Conservation (phyloP, 1,140 invertebrate genomes). For the Proales similis region DNA sequence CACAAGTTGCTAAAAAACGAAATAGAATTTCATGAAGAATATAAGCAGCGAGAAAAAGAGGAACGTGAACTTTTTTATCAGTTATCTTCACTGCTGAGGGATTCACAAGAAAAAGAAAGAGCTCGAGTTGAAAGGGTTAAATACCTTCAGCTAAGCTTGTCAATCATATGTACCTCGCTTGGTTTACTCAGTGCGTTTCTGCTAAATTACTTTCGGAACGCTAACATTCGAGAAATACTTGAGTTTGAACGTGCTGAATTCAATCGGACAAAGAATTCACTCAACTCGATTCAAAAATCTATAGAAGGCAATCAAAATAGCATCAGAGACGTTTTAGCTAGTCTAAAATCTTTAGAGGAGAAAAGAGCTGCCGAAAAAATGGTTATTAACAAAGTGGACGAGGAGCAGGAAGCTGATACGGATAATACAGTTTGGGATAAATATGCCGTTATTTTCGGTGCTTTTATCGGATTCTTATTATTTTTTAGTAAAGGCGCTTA, state of each 20-base stretch:
- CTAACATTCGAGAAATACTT: slow-evolving; percentile 24
- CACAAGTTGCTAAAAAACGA: slow-evolving; percentile 52
- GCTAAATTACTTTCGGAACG: slow-evolving; percentile 17
- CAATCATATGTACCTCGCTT: slow-evolving; percentile 22
- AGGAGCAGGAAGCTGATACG: no score
- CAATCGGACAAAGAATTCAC: no score
- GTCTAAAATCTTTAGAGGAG: no score
- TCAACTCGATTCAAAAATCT: no score
- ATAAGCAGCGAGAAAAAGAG: slow-evolving; percentile 48
- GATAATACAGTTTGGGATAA: no score
- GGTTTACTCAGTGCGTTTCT: slow-evolving; percentile 26
- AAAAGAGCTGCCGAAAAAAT: no score
- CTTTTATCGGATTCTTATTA: no score
- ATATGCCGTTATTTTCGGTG: no score
- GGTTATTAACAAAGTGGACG: no score
- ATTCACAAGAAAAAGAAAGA: slow-evolving; percentile 66
- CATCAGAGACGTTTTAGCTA: no score
- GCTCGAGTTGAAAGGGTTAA: slow-evolving; percentile 67
- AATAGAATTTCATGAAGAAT: slow-evolving; percentile 45
- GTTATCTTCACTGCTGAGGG: slow-evolving; percentile 62
- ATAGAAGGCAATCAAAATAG: no score
- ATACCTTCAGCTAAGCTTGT: slow-evolving; percentile 54
- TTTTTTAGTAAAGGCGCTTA: no score
- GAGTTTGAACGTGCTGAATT: slow-evolving; percentile 12
- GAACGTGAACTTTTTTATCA: slow-evolving; percentile 63